Evolutionary conservation across 2,888 invertebrate species (phyloP).

Genomic region (Odontocolon sp.): DNA sequence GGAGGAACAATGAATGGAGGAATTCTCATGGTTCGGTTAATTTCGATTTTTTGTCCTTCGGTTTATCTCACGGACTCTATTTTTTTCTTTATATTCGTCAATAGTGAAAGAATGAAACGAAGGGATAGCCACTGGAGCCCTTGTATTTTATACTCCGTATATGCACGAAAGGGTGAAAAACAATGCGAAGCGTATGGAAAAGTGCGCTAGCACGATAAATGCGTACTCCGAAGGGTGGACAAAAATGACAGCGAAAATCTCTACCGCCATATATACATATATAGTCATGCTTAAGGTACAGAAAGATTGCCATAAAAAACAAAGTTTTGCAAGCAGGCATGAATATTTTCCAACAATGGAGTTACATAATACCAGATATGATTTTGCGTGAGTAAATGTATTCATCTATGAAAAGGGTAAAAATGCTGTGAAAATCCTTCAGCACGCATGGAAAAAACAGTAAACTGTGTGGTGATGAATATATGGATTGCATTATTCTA

Average conservation of each 20-base stretch:
- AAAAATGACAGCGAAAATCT: conserved; percentile 43
- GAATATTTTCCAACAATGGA: too few species aligned
- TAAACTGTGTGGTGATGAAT: too few species aligned
- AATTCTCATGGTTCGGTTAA: conserved; percentile 52
- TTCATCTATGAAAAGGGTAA: too few species aligned
- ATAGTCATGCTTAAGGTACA: conserved; percentile 43
- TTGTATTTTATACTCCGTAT: conserved; percentile 54
- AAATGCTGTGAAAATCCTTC: too few species aligned
- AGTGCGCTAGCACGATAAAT: conserved; percentile 50
- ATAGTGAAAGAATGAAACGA: conserved; percentile 44
- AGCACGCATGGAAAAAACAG: too few species aligned
- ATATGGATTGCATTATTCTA: too few species aligned
- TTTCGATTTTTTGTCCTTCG: conserved; percentile 55
- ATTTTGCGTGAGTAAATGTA: too few species aligned
- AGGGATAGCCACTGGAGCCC: conserved; percentile 53
- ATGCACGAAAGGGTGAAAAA: conserved; percentile 53
- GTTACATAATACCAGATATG: too few species aligned
- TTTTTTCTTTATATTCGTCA: conserved; percentile 18
- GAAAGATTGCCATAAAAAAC: background rate
- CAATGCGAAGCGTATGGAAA: conserved; percentile 54
- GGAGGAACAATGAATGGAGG: conserved; percentile 42
- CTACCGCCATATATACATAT: conserved; percentile 52
- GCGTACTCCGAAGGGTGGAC: conserved; percentile 11
- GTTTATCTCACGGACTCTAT: conserved; percentile 47
- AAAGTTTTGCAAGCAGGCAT: conserved; percentile 18